Conservation (phyloP, 1,140 invertebrate species). For the Ooceraea biroi region DNA sequence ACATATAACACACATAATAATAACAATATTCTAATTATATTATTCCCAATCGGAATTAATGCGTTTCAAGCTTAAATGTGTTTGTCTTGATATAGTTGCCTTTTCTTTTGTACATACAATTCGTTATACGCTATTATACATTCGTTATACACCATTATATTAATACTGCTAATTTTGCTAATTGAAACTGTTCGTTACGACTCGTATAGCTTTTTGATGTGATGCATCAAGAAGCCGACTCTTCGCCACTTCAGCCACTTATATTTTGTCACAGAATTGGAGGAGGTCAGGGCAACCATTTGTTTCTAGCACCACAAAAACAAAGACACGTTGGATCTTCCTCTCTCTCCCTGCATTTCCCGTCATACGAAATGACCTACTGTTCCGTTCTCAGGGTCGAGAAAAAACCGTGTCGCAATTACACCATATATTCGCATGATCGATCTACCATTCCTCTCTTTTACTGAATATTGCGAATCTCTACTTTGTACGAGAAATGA, state of each 20-base stretch:
- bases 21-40: background rate
- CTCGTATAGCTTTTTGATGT: background rate
- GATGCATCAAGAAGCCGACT: background rate
- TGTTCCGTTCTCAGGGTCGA: slow-evolving; percentile 58
- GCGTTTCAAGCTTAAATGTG: background rate
- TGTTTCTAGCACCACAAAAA: slow-evolving; percentile 35
- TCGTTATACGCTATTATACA: background rate
- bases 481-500: background rate
- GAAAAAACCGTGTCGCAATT: slow-evolving; percentile 31
- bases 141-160: background rate
- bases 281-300: slow-evolving; percentile 65
- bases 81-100: background rate
- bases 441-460: slow-evolving; percentile 36
- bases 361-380: slow-evolving; percentile 62
- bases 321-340: slow-evolving; percentile 40
- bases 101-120: background rate
- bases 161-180: slow-evolving; percentile 22
- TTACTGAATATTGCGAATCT: slow-evolving; percentile 8
- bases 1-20: too few relatives aligned
- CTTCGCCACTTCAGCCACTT: background rate
- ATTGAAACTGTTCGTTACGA: background rate
- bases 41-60: background rate
- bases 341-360: slow-evolving; percentile 9
- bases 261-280: slow-evolving; percentile 33
- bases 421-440: slow-evolving; percentile 45